These are phyloP conservation scores for Tenebrosternarchus preto DNA, from an alignment of 2,113 vertebrate genomes.

Conservation along the genomic window DNA sequence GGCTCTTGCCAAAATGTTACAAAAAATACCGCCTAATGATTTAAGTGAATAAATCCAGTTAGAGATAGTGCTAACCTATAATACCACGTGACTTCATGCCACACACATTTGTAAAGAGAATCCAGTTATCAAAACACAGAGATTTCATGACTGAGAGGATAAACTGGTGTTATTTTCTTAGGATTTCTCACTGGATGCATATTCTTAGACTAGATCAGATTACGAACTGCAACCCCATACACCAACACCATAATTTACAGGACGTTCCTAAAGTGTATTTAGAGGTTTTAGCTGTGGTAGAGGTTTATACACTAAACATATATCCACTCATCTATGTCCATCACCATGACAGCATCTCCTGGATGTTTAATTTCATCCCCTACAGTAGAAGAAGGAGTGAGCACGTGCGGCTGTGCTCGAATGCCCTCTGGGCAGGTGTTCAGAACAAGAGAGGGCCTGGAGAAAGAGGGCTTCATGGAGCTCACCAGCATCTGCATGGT, in stretches of 20 bases:
- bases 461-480: constrained; percentile 57
- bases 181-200: no score
- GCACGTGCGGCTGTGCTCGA: neutral
- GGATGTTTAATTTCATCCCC: neutral
- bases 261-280: neutral
- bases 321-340: neutral
- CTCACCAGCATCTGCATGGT: constrained; percentile 55
- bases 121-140: no score
- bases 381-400: neutral
- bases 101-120: no score
- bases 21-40: neutral
- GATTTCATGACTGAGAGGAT: no score
- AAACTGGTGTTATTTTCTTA: no score
- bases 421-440: neutral
- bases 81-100: no score
- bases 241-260: no score
- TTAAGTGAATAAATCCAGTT: neutral
- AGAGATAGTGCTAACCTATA: neutral
- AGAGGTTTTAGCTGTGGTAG: neutral
- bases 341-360: neutral
- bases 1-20: constrained; percentile 1
- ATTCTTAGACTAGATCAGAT: no score
- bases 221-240: no score
- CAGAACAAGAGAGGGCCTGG: constrained; percentile 53
- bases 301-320: no score